Conservation (phyloP, 2,113 vertebrate genomes). For the Mormyrus lacerda region DNA sequence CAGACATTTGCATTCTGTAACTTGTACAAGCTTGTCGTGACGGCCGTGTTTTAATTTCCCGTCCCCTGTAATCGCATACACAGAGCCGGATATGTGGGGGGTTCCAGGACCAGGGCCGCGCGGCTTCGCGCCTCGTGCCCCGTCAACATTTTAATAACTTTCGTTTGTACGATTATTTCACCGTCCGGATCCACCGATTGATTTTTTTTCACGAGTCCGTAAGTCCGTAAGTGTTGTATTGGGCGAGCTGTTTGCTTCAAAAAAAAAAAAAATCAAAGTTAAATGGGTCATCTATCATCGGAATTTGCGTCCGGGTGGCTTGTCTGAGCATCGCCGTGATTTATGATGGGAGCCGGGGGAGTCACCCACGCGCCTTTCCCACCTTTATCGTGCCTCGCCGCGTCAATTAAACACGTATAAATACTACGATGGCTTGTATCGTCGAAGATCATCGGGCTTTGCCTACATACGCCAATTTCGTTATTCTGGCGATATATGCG, state of each 20-base stretch:
- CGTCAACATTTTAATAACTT: constrained; percentile 77
- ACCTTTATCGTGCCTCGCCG: constrained; percentile 99
- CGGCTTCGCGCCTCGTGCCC: neutral
- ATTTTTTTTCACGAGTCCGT: constrained; percentile 82
- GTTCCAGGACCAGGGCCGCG: neutral
- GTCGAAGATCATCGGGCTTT: constrained; percentile 57
- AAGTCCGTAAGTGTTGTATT: constrained; percentile 77
- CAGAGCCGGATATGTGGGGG: too few species aligned
- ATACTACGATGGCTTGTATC: constrained; percentile 86
- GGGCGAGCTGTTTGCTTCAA: constrained; percentile 92
- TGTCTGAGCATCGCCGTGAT: constrained; percentile 98
- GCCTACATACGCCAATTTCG: neutral
- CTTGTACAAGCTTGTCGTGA: neutral
- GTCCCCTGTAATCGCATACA: neutral
- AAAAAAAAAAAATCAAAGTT: constrained; percentile 91
- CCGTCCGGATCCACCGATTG: constrained; percentile 73
- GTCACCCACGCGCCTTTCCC: constrained; percentile 98
- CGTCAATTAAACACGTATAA: constrained; percentile 99
- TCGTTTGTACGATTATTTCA: constrained; percentile 82
- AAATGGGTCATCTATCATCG: constrained; percentile 99
- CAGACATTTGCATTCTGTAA: neutral
- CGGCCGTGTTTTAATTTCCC: neutral
- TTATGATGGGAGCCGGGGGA: constrained; percentile 99
- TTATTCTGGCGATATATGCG: neutral
- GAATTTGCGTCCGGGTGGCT: constrained; percentile 98